These are phyloP conservation scores for Anagyrus pseudococci DNA, from an alignment of 2,888 invertebrate species.

Conservation along the genomic window DNA sequence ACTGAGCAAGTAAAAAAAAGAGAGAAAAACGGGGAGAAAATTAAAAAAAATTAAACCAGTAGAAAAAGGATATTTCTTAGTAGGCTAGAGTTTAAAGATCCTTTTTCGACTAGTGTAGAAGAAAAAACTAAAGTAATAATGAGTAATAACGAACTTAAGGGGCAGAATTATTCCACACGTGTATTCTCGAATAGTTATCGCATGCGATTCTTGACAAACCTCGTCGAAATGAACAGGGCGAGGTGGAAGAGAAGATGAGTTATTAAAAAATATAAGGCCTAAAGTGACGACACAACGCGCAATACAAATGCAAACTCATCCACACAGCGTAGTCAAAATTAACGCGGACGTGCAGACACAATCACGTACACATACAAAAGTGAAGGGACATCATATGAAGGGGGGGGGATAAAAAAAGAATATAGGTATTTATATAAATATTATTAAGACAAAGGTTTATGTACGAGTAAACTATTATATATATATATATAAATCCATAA, in stretches of 20 bases:
- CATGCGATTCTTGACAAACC: slow-evolving; percentile 33
- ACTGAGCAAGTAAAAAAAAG: slow-evolving; percentile 25
- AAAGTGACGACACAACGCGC: slow-evolving; percentile 35
- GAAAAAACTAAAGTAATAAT: slow-evolving; percentile 14
- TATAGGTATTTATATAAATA: slow-evolving; percentile 37
- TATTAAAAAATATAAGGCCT: slow-evolving; percentile 35
- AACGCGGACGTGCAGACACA: slow-evolving; percentile 13
- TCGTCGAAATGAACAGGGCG: too few relatives aligned
- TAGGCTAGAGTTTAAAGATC: slow-evolving; percentile 14
- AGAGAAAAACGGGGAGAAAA: neutral
- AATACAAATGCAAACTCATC: slow-evolving; percentile 26
- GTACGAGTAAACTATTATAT: slow-evolving; percentile 40
- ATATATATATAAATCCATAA: slow-evolving; percentile 43
- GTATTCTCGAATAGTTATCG: slow-evolving; percentile 31
- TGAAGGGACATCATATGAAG: slow-evolving; percentile 10
- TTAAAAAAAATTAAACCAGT: neutral
- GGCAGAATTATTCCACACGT: slow-evolving; percentile 22
- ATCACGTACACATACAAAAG: slow-evolving; percentile 14
- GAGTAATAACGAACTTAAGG: neutral
- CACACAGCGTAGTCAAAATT: slow-evolving; percentile 7
- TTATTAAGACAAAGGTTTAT: slow-evolving; percentile 23
- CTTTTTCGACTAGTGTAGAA: slow-evolving; percentile 7
- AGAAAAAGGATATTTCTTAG: slow-evolving; percentile 23
- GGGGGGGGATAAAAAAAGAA: slow-evolving; percentile 35
- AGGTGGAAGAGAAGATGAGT: slow-evolving; percentile 1